phyloP scores from a whole-genome alignment of 2,797 vertebrate genomes.

The Coregonus sp. region DNA sequence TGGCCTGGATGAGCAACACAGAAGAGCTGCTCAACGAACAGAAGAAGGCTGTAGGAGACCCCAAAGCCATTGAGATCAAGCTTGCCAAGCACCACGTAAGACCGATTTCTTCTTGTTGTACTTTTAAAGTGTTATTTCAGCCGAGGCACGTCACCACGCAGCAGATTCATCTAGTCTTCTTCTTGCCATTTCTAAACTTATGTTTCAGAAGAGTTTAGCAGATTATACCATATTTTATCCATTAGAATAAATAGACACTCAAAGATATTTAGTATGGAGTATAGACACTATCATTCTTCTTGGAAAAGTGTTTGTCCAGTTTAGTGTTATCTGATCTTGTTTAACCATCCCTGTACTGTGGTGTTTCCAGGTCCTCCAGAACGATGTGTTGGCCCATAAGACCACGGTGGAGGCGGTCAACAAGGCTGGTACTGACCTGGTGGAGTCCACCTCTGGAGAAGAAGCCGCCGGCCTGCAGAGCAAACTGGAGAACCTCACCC shows the following conservation, averaged over 20 bases:
- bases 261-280: background rate
- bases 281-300: no score
- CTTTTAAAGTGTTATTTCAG: no score
- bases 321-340: no score
- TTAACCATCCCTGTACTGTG: background rate
- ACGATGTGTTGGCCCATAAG: conserved; percentile 94
- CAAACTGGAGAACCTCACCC: conserved; percentile 90
- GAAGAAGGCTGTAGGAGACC: conserved; percentile 90
- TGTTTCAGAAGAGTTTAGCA: no score
- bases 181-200: no score
- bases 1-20: conserved; percentile 93
- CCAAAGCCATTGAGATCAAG: conserved; percentile 96
- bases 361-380: conserved; percentile 87
- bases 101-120: conserved; percentile 28
- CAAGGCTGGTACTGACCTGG: conserved; percentile 90
- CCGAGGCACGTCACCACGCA: background rate
- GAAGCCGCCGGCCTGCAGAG: conserved; percentile 90
- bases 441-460: conserved; percentile 91
- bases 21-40: conserved; percentile 93
- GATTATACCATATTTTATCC: background rate
- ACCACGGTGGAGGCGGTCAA: conserved; percentile 92
- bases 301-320: no score
- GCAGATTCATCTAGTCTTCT: background rate
- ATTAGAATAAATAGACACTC: background rate
- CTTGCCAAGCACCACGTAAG: conserved; percentile 98